Evolutionary conservation across 1,140 invertebrate species (phyloP).

Genomic region (Pissodes strobi): DNA sequence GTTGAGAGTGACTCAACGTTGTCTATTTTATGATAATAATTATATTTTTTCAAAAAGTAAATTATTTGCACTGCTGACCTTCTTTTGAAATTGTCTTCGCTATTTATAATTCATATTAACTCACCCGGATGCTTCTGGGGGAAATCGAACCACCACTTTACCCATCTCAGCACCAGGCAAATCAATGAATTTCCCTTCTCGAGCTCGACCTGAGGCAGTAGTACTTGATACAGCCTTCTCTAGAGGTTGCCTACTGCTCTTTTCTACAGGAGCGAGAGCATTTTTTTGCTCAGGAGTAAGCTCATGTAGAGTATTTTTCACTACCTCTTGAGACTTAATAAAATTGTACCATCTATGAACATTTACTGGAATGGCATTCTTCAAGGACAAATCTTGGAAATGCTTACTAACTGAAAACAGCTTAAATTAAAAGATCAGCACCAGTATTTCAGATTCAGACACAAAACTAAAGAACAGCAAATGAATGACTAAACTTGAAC

Average conservation of each 20-base stretch:
- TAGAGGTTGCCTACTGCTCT: conserved; percentile 33
- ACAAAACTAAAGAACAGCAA: too few relatives aligned
- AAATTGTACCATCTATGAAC: conserved; percentile 74
- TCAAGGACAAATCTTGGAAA: conserved; percentile 50
- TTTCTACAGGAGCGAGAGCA: conserved; percentile 36
- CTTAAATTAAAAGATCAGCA: conserved; percentile 11
- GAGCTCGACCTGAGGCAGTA: conserved; percentile 60
- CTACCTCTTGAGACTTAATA: conserved; percentile 63
- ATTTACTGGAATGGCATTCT: conserved; percentile 64
- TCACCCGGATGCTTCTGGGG: conserved; percentile 96
- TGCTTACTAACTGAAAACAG: conserved; percentile 22
- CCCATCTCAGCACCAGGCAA: conserved; percentile 94
- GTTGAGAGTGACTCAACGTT: too few relatives aligned
- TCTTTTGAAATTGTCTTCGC: too few relatives aligned
- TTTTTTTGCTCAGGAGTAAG: conserved; percentile 63
- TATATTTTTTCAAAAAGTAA: background rate
- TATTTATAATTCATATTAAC: too few relatives aligned
- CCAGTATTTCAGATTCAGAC: too few relatives aligned
- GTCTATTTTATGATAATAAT: background rate
- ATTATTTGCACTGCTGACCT: conserved; percentile 2
- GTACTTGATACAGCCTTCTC: conserved; percentile 30
- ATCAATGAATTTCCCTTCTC: conserved; percentile 96
- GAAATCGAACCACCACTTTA: conserved; percentile 94
- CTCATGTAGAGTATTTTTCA: conserved; percentile 61
- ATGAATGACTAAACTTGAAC: too few relatives aligned